These are phyloP conservation scores for Idris sp. DNA, from an alignment of 1,140 invertebrate species.

Conservation along the genomic window DNA sequence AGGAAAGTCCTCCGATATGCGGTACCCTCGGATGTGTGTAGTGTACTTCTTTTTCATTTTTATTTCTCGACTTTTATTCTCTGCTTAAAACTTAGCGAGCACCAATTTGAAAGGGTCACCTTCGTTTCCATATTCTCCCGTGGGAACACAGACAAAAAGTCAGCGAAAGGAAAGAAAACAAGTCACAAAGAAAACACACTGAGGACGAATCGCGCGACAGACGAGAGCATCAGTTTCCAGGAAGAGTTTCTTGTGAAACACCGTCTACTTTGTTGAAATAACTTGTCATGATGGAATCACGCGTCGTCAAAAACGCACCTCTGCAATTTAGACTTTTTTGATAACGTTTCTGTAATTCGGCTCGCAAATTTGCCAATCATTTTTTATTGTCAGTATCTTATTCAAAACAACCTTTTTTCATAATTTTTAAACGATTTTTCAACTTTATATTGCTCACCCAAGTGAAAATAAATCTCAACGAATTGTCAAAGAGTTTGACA, in stretches of 20 bases:
- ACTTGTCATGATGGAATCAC: conserved; percentile 62
- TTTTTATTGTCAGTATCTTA: too few species aligned
- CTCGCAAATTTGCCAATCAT: too few species aligned
- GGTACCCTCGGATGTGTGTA: conserved; percentile 45
- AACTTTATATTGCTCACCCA: too few species aligned
- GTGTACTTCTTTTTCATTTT: conserved; percentile 28
- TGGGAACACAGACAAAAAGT: conserved; percentile 66
- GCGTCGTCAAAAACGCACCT: conserved; percentile 54
- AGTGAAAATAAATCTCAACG: too few species aligned
- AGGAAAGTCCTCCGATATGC: conserved; percentile 62
- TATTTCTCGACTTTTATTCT: conserved; percentile 31
- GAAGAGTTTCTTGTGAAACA: conserved; percentile 68
- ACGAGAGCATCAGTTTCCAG: conserved; percentile 66
- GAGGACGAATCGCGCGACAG: conserved; percentile 64
- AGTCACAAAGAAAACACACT: conserved; percentile 68
- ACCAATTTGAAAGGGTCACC: conserved; percentile 62
- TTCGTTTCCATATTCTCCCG: conserved; percentile 67
- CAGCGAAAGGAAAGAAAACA: conserved; percentile 59
- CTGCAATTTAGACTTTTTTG: too few species aligned
- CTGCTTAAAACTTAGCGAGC: conserved; percentile 36
- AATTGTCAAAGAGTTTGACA: too few species aligned
- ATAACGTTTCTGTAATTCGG: too few species aligned
- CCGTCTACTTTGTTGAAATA: conserved; percentile 67
- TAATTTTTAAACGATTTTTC: too few species aligned
- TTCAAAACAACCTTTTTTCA: too few species aligned